Base-by-base conservation (phyloP, 1,140 invertebrate genomes). In the Venustaconcha ellipsiformis region DNA sequence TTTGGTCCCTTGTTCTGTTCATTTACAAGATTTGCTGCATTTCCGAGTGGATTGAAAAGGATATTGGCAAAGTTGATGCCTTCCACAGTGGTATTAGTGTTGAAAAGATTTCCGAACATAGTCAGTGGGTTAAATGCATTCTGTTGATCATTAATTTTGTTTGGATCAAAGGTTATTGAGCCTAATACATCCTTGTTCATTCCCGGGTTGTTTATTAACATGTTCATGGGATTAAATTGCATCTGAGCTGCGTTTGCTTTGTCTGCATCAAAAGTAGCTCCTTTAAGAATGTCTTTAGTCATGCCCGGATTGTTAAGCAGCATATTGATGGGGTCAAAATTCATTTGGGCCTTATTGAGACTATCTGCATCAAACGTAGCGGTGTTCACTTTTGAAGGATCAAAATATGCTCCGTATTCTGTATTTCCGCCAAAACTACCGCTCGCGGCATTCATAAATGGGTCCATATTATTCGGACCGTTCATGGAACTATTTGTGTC, bases 301-400 rank as follows among this genome's bases (percentile, higher is more conserved):
- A 74, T 68, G 56, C 72, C 72, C 30, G 72, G 72, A 37, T 74
- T 74, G 17, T 62, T 60, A 14, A 37, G 23, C 12, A 74, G 65
- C 72, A 74, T 74, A 57, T 74, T 67, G 56, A 69, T 15, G 14
- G 72, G 72, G 20, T 67, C 65, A 58, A 74, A 63, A 63, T 67
- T 55, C 12, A 68, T 20, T 56, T 74, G 67, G 20, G 57, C 57
- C 48, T 74, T 57, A 57, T 69, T 74, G 63, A 67, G 69, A 14
- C 60, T 69, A 57, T 74, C 64, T 63, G 72, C 65, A 57, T 74
- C 72, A 69, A 62, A 74, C 15, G n/a, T 26, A 13, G 60, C 67
- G 14, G n/a, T 2, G 20, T 74, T 74, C 15, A 74, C 72, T 8
- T 66, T 58, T 56, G 67, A 66, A 0, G 72, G 72, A 30, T 69